Evolutionary conservation across 2,113 vertebrate species (phyloP), one percentile per base, ranked within the genome.

Genomic region (Chloropsis hardwickii): DNA sequence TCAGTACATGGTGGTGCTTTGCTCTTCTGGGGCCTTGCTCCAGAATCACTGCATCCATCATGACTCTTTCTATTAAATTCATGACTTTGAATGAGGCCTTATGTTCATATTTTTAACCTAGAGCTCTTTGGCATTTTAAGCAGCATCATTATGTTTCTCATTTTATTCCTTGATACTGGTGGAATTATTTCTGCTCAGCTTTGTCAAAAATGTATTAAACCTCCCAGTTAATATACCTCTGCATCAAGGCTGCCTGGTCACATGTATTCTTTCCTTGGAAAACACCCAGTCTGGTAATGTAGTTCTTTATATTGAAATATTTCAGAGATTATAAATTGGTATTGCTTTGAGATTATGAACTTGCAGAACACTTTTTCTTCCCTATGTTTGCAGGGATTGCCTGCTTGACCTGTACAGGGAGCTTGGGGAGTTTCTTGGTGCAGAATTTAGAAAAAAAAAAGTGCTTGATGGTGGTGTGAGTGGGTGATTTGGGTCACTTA

Each of bases 21-120:
- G 21, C 8, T 51, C 33, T 76, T 69, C 70, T 77, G 81, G 29
- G 47, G 18, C 39, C 29, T 62, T 53, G 14, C 27, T 86, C 39
- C 62, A 83, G 56, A 77, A 65, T 58, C 19, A 31, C 28, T 88
- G 66, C 80, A 82, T 91, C 77, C 35, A 53, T 92, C 82, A 40
- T 15, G 50, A 81, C 51, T 35, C 31, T 74, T 69, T 54, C 33
- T 78, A 37, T 82, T 51, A 74, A 62, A 85, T 27, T 70, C 19
- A 44, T 31, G 29, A 37, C 67, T 76, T 85, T 44, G 50, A 39
- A 82, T 76, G 33, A 66, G 35, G 35, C 29, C 20, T 87, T 71
- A 23, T 53, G 77, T 82, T 86, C 29, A 67, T 89, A 61, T 87
- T 89, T 91, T 81, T 82, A 92, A 80, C 51, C 50, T 65, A 58